Evolutionary conservation across 2,797 vertebrate genomes (phyloP), one percentile per base, ranked within the genome.

Genomic region (Pangasius larnaudii): DNA sequence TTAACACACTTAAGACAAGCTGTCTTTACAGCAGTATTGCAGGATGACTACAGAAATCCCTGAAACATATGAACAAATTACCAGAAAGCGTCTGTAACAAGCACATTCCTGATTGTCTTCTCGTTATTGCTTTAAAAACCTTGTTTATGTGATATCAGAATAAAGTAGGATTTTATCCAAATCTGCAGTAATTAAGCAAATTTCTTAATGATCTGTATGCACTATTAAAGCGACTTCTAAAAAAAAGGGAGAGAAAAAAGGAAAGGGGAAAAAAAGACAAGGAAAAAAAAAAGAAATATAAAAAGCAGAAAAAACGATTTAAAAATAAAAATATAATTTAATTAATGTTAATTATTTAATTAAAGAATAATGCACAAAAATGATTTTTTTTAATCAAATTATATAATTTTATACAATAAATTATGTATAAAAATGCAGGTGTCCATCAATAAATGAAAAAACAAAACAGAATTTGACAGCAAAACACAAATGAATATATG

Each of bases 1-100:
- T 80, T 71, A 36, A 30, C 49, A 56, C 9, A 24, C 72, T 42
- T 59, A 56, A 6, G 13, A 33, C 59, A 84, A 46, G 61, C 27
- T 85, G 56, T 85, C 84, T 42, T 79, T 84, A 49, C 9, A 85
- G 82, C 74, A 58, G 1, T 30, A 10, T 13, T 56, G 59, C 46
- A 30, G 77, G 36, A 58, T 33, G 86, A 14, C 33, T 33, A 36
- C 1, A 46, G 33, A n/a, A 85, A 85, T 22, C 18, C 36, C 8
- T 42, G 14, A 61, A 61, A 85, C 53, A 59, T 46, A 5, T n/a
- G 69, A 58, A 42, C 46, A 27, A 13, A 36, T 56, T 56, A 81
- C 22, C 79, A 1, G 51, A 27, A 46, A 59, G 79, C 79, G 24
- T 82, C 67, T 59, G 2, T 59, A 81, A 58, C 39, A 0, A 33